phyloP scores from a whole-genome alignment of 1,140 invertebrate genomes.

The Drosophila burlai region DNA sequence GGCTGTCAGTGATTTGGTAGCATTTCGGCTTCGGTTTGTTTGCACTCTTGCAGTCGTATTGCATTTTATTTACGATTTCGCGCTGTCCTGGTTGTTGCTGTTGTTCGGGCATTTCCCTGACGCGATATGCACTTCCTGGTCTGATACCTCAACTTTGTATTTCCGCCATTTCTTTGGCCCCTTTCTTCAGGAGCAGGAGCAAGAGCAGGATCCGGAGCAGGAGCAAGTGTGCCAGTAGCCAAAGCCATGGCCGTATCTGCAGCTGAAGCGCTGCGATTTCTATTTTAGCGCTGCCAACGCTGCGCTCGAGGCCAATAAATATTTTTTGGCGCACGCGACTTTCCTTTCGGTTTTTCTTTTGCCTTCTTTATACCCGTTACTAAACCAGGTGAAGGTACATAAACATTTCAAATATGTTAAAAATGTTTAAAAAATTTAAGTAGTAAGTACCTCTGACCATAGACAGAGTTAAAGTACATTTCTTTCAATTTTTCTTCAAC shows the following conservation, averaged over 20 bases:
- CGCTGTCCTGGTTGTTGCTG: conserved; percentile 42
- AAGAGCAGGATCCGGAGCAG: background rate
- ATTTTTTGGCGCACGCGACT: conserved; percentile 73
- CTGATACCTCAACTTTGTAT: conserved; percentile 83
- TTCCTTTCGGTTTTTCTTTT: conserved; percentile 22
- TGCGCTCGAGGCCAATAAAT: conserved; percentile 71
- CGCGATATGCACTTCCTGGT: conserved; percentile 78
- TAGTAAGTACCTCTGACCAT: too few relatives aligned
- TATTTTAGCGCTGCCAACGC: conserved; percentile 72
- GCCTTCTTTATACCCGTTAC: conserved; percentile 2
- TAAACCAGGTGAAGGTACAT: background rate
- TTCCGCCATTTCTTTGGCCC: conserved; percentile 73
- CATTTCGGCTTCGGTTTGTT: conserved; percentile 63
- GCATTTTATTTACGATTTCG: conserved; percentile 77
- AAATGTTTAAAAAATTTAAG: background rate
- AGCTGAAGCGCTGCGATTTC: conserved; percentile 64
- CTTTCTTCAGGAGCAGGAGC: conserved; percentile 28
- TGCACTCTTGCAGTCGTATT: conserved; percentile 72
- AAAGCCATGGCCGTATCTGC: conserved; percentile 18
- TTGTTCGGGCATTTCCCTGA: conserved; percentile 61
- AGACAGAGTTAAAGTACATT: too few relatives aligned
- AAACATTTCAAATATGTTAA: too few relatives aligned
- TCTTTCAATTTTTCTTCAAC: background rate
- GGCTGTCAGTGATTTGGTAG: conserved; percentile 64
- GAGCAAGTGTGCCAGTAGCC: conserved; percentile 5